A percentile compares a stretch with the other conserved stretches of the same genome.
phyloP scores from a whole-genome alignment of 2,113 vertebrate genomes.

The Toxotes jaculatrix region DNA sequence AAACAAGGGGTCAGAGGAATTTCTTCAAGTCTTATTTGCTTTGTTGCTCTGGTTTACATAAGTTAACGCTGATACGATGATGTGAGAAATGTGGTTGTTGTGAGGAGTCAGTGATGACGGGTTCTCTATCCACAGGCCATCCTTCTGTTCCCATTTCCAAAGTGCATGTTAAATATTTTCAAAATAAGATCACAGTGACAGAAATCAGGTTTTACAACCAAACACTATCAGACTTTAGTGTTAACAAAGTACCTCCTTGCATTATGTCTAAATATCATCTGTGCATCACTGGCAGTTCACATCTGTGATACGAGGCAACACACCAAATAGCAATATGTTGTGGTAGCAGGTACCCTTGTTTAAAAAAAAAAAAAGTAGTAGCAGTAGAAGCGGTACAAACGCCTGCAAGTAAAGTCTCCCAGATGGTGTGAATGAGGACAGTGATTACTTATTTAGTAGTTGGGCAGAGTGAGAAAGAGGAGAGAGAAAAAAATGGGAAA shows the following conservation, averaged over 20 bases:
- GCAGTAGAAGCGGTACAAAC: constrained; percentile 36
- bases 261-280: background rate
- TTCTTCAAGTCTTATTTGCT: too few species aligned
- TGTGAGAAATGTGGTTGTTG: background rate
- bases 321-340: constrained; percentile 43
- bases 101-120: background rate
- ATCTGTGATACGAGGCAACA: constrained; percentile 48
- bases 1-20: too few species aligned
- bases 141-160: background rate
- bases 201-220: background rate
- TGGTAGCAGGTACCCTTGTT: background rate
- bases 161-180: background rate
- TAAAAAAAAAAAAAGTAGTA: background rate
- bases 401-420: constrained; percentile 66
- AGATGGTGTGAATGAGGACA: constrained; percentile 81
- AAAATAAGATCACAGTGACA: background rate
- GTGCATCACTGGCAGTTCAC: constrained; percentile 35
- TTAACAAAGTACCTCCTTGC: background rate
- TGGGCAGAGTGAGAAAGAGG: constrained; percentile 37
- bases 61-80: too few species aligned
- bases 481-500: constrained; percentile 10
- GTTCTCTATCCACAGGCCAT: background rate
- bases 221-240: background rate
- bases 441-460: constrained; percentile 77
- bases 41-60: too few species aligned